Percentiles rank a stretch among this genome's conserved stretches.
Conservation (phyloP, 2,888 invertebrate species). For the Polyommatus icarus region DNA sequence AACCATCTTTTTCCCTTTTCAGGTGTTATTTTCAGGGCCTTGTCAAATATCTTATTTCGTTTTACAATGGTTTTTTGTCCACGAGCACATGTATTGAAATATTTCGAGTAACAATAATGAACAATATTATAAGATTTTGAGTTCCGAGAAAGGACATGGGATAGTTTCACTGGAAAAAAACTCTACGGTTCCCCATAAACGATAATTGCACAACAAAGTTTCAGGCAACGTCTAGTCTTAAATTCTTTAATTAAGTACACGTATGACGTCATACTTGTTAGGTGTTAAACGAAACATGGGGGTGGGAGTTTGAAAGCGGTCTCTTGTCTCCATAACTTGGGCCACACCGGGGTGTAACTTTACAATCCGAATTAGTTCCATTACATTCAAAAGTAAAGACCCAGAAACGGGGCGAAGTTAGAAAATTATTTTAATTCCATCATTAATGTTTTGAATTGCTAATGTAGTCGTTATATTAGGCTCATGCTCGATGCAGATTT, state of each 20-base stretch:
- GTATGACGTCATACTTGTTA: not conserved
- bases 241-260: not conserved
- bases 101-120: no score
- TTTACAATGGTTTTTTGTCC: no score
- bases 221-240: not conserved
- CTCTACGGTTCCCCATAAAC: no score
- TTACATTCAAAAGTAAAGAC: conserved; percentile 38
- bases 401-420: conserved; percentile 34
- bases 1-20: no score
- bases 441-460: conserved; percentile 30
- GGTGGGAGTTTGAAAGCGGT: not conserved
- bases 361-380: conserved; percentile 45
- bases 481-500: conserved; percentile 22
- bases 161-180: no score
- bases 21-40: no score
- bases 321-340: conserved; percentile 39
- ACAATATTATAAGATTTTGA: no score
- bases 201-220: not conserved
- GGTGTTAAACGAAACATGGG: not conserved
- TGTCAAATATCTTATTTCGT: no score
- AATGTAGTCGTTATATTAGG: conserved; percentile 24
- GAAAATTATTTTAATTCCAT: conserved; percentile 38
- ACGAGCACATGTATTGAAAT: no score
- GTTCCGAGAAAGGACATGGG: no score
- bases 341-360: conserved; percentile 32